Base-by-base conservation (phyloP, 1,140 invertebrate species). In the Drosophila malerkotliana region DNA sequence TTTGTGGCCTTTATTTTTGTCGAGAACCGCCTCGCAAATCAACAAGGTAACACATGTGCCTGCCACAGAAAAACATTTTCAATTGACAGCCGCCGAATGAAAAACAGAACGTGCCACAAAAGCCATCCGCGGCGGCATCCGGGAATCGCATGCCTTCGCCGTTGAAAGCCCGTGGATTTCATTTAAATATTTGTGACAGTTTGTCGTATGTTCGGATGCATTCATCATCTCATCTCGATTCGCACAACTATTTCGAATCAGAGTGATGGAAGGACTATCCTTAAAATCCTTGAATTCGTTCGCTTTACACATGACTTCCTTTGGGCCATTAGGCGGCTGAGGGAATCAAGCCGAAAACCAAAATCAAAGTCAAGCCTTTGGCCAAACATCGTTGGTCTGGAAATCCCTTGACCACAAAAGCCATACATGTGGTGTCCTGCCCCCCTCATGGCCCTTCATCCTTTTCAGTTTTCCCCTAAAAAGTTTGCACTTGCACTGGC, bases 311-410 rank as follows among this genome's bases (percentile, higher is more conserved):
- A 60, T 61, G 51, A 49, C 24, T 61, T 44, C 2, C 21, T 55
- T 26, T 24, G 30, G 7, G 28, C 39, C 48, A 34, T 9, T 52
- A 68, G 34, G 34, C 32, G 45, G 66, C 47, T 34, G 30, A 45
- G 37, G 41, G 47, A 71, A 59, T 52, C 48, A 18, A 18, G 14
- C 14, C 18, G 9, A 47, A 72, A 34, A 15, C 58, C 44, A 56
- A 73, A 73, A 74, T 56, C 58, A 73, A 73, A 73, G 58, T 56
- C 69, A 73, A 73, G 34, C 58, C 69, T 62, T 55, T 73, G 26
- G 41, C 66, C 62, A 67, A 66, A 67, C 62, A 63, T 37, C 14
- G 4, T 15, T 21, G 59, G 44, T 51, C 34, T 14, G 60, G 32
- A 73, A 73, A 62, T 73, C 51, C 71, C 58, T 37, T 63, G 51